These are phyloP conservation scores for Andrena marginata DNA, from an alignment of 2,888 invertebrate species.

Conservation along the genomic window DNA sequence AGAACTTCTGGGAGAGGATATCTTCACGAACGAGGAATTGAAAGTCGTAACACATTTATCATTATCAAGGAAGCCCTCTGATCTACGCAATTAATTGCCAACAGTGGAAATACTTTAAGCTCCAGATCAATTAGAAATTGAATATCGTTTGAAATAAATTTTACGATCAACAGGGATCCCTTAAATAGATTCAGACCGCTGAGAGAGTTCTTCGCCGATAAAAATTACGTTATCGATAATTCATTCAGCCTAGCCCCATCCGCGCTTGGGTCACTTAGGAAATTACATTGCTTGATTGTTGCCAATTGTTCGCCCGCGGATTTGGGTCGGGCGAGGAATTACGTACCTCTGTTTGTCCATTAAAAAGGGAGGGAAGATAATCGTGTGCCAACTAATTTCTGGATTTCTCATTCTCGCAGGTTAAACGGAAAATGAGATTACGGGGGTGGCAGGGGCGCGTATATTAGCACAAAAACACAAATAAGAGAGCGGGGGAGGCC, in stretches of 20 bases:
- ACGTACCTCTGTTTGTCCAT: constrained; percentile 1
- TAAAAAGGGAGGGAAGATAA: constrained; percentile 3
- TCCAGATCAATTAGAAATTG: not conserved
- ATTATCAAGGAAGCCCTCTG: not conserved
- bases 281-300: not conserved
- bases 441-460: constrained; percentile 7
- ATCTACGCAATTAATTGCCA: not conserved
- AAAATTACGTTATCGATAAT: constrained; percentile 6
- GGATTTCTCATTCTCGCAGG: constrained; percentile 20
- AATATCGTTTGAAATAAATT: not conserved
- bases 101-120: not conserved
- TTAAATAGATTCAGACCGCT: not conserved
- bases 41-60: not conserved
- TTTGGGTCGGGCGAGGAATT: not conserved
- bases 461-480: constrained; percentile 51
- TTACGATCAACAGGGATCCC: not conserved
- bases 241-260: constrained; percentile 1
- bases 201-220: not conserved
- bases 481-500: constrained; percentile 34
- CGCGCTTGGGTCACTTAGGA: not conserved
- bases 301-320: not conserved
- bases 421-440: constrained; percentile 22
- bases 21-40: no score
- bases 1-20: no score
- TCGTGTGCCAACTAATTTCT: not conserved